phyloP scores from a whole-genome alignment of 1,140 invertebrate genomes.

The Venustaconcha ellipsiformis region DNA sequence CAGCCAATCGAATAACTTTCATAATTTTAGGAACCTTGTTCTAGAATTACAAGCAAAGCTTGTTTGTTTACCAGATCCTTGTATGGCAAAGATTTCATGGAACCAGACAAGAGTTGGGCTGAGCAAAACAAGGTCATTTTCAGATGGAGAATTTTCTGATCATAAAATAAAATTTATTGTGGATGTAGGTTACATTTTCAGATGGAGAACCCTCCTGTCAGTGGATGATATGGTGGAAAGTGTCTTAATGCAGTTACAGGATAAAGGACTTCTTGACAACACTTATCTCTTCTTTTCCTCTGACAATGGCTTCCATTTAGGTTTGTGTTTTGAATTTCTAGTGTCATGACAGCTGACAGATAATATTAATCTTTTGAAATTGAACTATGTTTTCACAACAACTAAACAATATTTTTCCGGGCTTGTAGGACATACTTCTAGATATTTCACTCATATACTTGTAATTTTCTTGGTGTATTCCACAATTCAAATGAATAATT shows the following conservation, averaged over 20 bases:
- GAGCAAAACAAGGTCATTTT: too few relatives aligned
- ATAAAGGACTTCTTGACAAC: constrained; percentile 74
- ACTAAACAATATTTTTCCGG: not conserved
- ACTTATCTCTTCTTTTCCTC: constrained; percentile 88
- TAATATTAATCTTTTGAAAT: not conserved
- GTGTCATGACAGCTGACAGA: not conserved
- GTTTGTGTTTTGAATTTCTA: constrained; percentile 65
- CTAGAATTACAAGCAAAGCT: too few relatives aligned
- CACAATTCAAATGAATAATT: too few relatives aligned
- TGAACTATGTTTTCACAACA: not conserved
- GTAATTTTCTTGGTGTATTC: too few relatives aligned
- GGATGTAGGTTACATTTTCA: constrained; percentile 64
- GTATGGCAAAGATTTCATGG: too few relatives aligned
- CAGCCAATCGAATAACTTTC: too few relatives aligned
- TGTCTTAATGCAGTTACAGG: constrained; percentile 74
- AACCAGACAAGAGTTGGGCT: too few relatives aligned
- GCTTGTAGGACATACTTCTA: too few relatives aligned
- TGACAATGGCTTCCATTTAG: constrained; percentile 91
- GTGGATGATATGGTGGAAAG: constrained; percentile 86
- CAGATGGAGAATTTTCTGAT: too few relatives aligned
- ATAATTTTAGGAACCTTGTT: too few relatives aligned
- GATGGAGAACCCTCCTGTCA: constrained; percentile 80
- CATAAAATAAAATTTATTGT: not conserved
- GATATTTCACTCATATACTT: too few relatives aligned
- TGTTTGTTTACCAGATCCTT: too few relatives aligned